Evolutionary conservation across 1,140 invertebrate species (phyloP).

Genomic region (Sinonovacula constricta): DNA sequence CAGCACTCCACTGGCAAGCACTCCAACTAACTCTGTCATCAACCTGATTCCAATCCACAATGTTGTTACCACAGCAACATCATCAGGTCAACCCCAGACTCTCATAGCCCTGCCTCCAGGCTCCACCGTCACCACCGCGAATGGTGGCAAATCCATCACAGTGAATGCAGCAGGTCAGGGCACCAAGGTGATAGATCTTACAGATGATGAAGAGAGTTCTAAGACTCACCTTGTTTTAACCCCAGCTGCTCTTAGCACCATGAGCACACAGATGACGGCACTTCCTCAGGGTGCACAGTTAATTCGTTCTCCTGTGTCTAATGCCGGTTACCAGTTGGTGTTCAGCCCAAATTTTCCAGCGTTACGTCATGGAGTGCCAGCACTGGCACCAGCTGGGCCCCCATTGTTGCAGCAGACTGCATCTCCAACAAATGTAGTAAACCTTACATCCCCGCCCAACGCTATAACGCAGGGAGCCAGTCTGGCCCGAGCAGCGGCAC

Average conservation of each 20-base stretch:
- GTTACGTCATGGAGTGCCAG: background rate
- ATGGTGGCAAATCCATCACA: constrained; percentile 7
- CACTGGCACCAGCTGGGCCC: background rate
- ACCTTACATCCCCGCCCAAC: background rate
- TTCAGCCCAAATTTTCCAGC: constrained; percentile 2
- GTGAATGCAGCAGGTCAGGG: background rate
- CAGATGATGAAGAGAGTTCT: constrained; percentile 40
- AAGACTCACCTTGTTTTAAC: constrained; percentile 20
- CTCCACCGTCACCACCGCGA: background rate
- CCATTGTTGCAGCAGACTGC: background rate
- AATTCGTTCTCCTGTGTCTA: constrained; percentile 9
- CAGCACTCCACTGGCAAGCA: background rate
- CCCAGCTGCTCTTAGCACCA: background rate
- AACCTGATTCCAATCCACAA: constrained; percentile 5
- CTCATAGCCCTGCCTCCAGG: constrained; percentile 11
- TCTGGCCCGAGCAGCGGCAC: constrained; percentile 30
- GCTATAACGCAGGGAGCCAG: constrained; percentile 22
- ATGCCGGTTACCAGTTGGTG: constrained; percentile 38
- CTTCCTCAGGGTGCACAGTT: constrained; percentile 33
- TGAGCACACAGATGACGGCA: background rate
- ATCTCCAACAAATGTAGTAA: background rate
- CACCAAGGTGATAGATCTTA: constrained; percentile 47
- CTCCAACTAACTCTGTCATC: constrained; percentile 13
- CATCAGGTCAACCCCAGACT: background rate
- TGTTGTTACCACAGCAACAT: no score